Conservation (phyloP, 2,113 vertebrate species). For the Zootoca vivipara region DNA sequence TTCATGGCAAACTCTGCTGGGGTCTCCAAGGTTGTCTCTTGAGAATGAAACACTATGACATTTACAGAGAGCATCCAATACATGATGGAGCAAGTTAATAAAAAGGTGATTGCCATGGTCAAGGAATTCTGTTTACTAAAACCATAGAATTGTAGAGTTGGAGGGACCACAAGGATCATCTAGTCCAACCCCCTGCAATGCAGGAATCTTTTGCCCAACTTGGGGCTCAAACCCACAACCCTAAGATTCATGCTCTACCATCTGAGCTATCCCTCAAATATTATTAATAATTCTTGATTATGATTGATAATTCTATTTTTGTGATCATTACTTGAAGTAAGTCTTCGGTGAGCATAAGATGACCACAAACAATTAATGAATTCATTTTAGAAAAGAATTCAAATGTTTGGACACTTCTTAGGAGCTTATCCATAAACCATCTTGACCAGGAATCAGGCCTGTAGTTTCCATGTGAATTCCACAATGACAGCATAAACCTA, state of each 20-base stretch:
- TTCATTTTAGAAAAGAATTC: background rate
- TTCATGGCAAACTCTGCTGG: background rate
- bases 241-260: too few species aligned
- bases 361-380: background rate
- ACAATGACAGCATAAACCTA: background rate
- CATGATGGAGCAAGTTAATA: background rate
- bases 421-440: background rate
- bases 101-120: rapidly evolving
- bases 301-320: background rate
- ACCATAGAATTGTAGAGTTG: too few species aligned
- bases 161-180: too few species aligned
- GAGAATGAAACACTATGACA: background rate
- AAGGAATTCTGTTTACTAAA: background rate
- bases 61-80: background rate
- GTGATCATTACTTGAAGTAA: rapidly evolving
- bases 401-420: background rate
- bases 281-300: too few species aligned
- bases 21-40: background rate
- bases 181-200: too few species aligned
- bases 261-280: too few species aligned
- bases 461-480: background rate
- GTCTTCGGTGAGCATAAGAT: background rate
- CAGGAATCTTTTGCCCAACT: too few species aligned
- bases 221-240: too few species aligned
- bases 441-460: background rate